phyloP scores from a whole-genome alignment of 2,888 invertebrate genomes.

The Seladonia tumulorum region DNA sequence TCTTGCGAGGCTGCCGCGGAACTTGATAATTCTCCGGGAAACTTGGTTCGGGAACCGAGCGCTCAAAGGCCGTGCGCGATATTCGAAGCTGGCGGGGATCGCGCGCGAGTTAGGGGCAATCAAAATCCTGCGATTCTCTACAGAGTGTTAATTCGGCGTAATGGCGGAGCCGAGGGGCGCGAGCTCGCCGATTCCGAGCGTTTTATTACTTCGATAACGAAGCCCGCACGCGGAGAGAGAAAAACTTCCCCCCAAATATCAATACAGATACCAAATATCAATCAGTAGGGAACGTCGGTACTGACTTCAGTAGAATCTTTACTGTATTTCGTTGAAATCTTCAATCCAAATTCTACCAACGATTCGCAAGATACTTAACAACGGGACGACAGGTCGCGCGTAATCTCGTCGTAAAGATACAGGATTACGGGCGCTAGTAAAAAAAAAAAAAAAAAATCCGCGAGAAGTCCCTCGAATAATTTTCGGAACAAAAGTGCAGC shows the following conservation, averaged over 20 bases:
- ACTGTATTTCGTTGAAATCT: neutral
- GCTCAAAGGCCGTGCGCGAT: constrained; percentile 24
- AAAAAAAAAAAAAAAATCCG: neutral
- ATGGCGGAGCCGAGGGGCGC: constrained; percentile 43
- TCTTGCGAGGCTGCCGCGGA: neutral
- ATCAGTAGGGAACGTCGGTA: no score
- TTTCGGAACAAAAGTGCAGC: constrained; percentile 45
- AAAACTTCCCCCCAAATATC: no score
- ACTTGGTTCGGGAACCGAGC: constrained; percentile 13
- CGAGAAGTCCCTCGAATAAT: constrained; percentile 36
- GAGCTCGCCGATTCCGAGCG: constrained; percentile 42
- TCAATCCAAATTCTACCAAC: neutral
- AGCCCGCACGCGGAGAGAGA: constrained; percentile 14
- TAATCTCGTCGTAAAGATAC: constrained; percentile 52
- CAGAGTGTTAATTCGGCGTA: constrained; percentile 61
- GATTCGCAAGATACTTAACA: constrained; percentile 19
- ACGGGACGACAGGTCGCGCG: neutral
- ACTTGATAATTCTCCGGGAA: constrained; percentile 7
- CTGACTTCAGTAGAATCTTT: no score
- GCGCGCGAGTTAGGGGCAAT: constrained; percentile 51
- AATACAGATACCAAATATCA: no score
- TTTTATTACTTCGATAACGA: constrained; percentile 68
- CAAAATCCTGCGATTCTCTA: constrained; percentile 62
- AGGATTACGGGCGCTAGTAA: constrained; percentile 33
- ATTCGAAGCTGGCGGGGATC: constrained; percentile 31